Evolutionary conservation across 2,888 invertebrate species (phyloP), one percentile per base, ranked within the genome.

Genomic region (Elegia similella): DNA sequence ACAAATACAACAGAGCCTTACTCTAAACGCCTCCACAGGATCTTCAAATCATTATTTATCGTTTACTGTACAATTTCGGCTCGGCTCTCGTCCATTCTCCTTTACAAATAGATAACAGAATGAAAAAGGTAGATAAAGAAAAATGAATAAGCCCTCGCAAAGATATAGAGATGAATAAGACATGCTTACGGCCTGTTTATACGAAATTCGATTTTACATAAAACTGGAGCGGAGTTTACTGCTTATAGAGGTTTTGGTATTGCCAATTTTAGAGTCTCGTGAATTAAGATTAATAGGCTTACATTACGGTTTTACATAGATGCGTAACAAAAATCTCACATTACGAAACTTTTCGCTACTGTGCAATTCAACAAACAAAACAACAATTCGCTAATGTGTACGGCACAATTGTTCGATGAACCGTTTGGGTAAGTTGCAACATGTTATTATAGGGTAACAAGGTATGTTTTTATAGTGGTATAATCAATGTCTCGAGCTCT

Each of bases 131-230:
- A 52, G 23, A 52, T 52, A 42, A 53, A 53, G 42, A 8, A 15
- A 53, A 53, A 53, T 43, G 29, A 53, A 52, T 52, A 42, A 53
- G 52, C 38, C 34, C 29, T 42, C 17, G 42, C 29, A 42, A 43
- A 53, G 42, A 53, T 29, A 53, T 38, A 47, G 3, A 29, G 30
- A 47, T 47, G 47, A 29, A 47, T 42, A 53, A 53, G 29, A 43
- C 30, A 42, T 43, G 53, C 43, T 53, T 23, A 23, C 23, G 42
- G 13, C 30, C 47, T 7, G 8, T 30, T 13, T 12, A 6, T 23
- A 3, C 23, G 23, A 46, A 47, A 30, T 47, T 38, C 38, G 38
- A 38, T 38, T 38, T 38, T 38, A 38, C 38, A 38, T 38, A 38
- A 38, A 38, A 38, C 12, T 6, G 38, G 38, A n/a, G 38, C 10